These are phyloP conservation scores for Leptopilina clavipes DNA, from an alignment of 1,140 invertebrate species.

Conservation along the genomic window DNA sequence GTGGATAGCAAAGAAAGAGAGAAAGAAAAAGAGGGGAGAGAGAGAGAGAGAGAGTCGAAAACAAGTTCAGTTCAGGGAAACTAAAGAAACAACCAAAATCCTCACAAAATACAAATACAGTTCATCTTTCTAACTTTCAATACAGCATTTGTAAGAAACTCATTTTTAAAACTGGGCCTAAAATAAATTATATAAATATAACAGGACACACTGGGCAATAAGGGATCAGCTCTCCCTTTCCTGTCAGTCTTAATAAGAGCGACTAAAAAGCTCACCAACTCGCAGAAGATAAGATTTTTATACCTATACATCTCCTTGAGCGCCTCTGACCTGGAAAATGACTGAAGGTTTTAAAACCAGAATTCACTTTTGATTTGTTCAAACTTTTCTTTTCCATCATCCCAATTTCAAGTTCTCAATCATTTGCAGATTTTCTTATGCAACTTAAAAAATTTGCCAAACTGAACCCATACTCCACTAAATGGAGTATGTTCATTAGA, in stretches of 20 bases:
- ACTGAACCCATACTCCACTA: too few relatives aligned
- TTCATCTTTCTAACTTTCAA: too few relatives aligned
- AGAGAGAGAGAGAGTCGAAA: background rate
- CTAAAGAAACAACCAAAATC: background rate
- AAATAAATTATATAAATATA: background rate
- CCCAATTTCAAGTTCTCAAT: too few relatives aligned
- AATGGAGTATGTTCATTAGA: too few relatives aligned
- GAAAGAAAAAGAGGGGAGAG: background rate
- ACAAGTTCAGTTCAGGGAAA: conserved; percentile 5
- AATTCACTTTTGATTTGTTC: background rate
- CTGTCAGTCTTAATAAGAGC: conserved; percentile 11
- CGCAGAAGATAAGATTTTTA: conserved; percentile 54
- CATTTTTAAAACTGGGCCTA: background rate
- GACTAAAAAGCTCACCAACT: conserved; percentile 56
- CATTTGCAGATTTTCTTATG: too few relatives aligned
- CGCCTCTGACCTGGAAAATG: background rate
- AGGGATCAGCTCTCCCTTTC: too few relatives aligned
- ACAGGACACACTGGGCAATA: background rate
- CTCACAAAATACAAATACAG: background rate
- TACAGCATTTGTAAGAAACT: background rate
- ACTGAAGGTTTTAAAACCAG: background rate
- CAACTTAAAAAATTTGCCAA: too few relatives aligned
- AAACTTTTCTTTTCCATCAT: background rate
- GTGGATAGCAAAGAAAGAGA: background rate
- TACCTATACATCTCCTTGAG: conserved; percentile 11